Evolutionary conservation across 2,113 vertebrate species (phyloP).

Genomic region (Tachysurus fulvidraco): DNA sequence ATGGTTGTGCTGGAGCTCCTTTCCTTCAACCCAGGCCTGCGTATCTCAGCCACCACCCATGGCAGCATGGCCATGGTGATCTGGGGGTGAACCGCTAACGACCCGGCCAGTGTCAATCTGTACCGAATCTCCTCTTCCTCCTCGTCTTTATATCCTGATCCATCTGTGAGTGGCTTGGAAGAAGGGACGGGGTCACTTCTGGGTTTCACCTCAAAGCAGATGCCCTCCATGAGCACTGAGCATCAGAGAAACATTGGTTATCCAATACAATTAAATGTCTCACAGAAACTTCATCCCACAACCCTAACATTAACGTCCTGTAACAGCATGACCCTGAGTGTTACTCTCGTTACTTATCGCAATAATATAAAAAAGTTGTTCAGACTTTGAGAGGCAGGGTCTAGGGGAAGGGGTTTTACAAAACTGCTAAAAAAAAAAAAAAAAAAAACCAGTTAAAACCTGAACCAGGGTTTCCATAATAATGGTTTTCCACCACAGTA

Average conservation of each 20-base stretch:
- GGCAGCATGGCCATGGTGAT: constrained; percentile 95
- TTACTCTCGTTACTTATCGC: neutral
- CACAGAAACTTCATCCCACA: too few relatives aligned
- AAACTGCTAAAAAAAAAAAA: too few relatives aligned
- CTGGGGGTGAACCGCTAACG: constrained; percentile 79
- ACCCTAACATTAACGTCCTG: too few relatives aligned
- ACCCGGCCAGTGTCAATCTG: constrained; percentile 82
- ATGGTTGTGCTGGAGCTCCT: constrained; percentile 52
- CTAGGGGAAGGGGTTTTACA: neutral
- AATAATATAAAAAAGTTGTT: neutral
- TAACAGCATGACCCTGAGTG: neutral
- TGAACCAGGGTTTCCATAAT: neutral
- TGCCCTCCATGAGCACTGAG: constrained; percentile 67
- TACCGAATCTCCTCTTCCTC: constrained; percentile 68
- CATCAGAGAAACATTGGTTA: neutral
- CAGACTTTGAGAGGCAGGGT: neutral
- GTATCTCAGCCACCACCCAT: constrained; percentile 92
- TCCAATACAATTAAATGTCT: neutral
- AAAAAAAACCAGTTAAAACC: too few relatives aligned
- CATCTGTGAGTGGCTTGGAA: neutral
- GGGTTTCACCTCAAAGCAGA: constrained; percentile 71
- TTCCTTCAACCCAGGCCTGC: constrained; percentile 58
- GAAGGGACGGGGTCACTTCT: constrained; percentile 36
- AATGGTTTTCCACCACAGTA: neutral
- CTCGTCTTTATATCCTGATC: constrained; percentile 45